Evolutionary conservation across 1,140 invertebrate species (phyloP), one percentile per base, ranked within the genome.

Genomic region (Armadillidium nasatum): DNA sequence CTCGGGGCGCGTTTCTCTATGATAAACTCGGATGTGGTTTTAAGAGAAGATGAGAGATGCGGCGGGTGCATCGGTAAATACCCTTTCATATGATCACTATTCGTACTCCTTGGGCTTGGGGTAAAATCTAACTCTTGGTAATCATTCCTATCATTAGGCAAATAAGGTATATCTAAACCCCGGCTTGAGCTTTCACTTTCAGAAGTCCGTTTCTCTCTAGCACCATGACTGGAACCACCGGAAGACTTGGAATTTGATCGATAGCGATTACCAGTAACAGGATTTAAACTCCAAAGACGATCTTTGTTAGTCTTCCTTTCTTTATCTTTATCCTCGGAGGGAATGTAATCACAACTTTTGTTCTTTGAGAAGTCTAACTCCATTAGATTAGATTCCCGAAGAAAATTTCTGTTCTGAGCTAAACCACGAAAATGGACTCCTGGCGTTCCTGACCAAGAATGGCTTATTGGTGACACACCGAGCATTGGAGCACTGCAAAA

Each of bases 321-420:
- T 60, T 81, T 81, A 45, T 81, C 77, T 73, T 78, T 79, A 0
- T 22, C 11, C 22, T 66, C 23, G 22, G 75, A 72, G 69, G 80
- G 69, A n/a, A 81, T 79, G 44, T 73, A 74, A 71, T 79, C 80
- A 54, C 76, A 81, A 23, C 77, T 81, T 67, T 81, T 81, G 72
- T 81, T 81, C 71, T 77, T 81, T 10, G 75, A 70, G 60, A 81
- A 81, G 75, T 81, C 80, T n/a, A 81, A 73, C 23, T 79, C 75
- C 80, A 81, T 81, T 19, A 81, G 75, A 33, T 77, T 75, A 19
- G 77, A 70, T 68, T 77, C 76, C 7, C 2, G 11, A 13, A 19
- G 50, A 19, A 19, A 1, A 19, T 60, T 60, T 19, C 0, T 73
- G 7, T 74, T 69, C 43, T 78, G 76, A 23, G 78, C 73, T 23